phyloP scores from a whole-genome alignment of 2,888 invertebrate species.

The Dione juno region DNA sequence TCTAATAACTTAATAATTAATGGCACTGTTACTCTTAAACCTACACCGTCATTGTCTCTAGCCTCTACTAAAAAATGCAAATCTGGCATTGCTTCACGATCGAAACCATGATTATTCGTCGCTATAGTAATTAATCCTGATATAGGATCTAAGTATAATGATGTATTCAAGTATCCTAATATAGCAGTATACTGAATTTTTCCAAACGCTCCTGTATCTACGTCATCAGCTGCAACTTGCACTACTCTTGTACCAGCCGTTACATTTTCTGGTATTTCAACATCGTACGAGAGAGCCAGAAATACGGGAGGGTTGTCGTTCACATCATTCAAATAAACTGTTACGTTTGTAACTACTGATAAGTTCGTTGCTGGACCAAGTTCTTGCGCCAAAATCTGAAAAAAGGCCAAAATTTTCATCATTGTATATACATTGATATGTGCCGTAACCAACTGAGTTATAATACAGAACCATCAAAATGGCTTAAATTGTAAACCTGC shows the following conservation, averaged over 20 bases:
- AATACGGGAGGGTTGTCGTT: slow-evolving; percentile 96
- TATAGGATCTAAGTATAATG: slow-evolving; percentile 89
- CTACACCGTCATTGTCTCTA: slow-evolving; percentile 92
- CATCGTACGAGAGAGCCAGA: slow-evolving; percentile 87
- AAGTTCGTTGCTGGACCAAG: slow-evolving; percentile 89
- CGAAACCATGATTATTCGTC: slow-evolving; percentile 89
- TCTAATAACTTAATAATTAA: slow-evolving; percentile 89
- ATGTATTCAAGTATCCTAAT: slow-evolving; percentile 90
- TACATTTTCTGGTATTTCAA: slow-evolving; percentile 91
- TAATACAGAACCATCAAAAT: too few species aligned
- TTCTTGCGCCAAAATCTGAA: slow-evolving; percentile 91
- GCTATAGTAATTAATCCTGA: slow-evolving; percentile 92
- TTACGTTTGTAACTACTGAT: slow-evolving; percentile 88
- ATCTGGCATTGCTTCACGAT: slow-evolving; percentile 91
- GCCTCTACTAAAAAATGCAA: slow-evolving; percentile 93
- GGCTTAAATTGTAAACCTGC: too few species aligned
- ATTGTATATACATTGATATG: slow-evolving; percentile 18
- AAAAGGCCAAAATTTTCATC: slow-evolving; percentile 24
- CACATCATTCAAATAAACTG: slow-evolving; percentile 91
- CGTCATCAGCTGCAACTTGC: slow-evolving; percentile 91
- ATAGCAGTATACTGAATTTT: slow-evolving; percentile 90
- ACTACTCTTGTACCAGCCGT: slow-evolving; percentile 88
- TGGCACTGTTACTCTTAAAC: slow-evolving; percentile 88
- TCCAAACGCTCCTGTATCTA: slow-evolving; percentile 90
- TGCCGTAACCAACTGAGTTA: too few species aligned